Conservation (phyloP, 2,888 invertebrate species). For the Disparrhopalites patrizii region DNA sequence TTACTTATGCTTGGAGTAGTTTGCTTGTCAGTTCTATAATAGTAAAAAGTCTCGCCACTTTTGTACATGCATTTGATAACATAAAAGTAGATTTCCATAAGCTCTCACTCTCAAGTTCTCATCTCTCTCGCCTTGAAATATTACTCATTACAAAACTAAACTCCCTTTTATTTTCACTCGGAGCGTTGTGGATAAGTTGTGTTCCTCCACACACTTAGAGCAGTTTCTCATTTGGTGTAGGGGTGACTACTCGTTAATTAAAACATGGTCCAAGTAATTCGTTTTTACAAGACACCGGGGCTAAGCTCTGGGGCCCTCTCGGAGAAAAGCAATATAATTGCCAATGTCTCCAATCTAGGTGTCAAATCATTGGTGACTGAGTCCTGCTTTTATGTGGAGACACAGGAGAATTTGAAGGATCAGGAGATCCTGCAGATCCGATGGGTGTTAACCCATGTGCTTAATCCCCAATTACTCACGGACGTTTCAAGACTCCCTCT, state of each 20-base stretch:
- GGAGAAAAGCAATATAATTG: conserved; percentile 48
- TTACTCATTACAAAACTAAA: too few species aligned
- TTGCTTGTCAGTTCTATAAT: too few species aligned
- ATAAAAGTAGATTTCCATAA: too few species aligned
- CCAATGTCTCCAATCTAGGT: conserved; percentile 39
- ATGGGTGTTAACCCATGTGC: conserved; percentile 75
- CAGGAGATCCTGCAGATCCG: conserved; percentile 63
- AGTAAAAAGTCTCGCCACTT: too few species aligned
- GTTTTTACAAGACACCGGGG: conserved; percentile 50
- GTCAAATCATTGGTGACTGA: conserved; percentile 64
- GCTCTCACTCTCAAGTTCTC: not conserved
- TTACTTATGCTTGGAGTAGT: too few species aligned
- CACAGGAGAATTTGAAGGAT: conserved; percentile 55
- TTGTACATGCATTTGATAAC: too few species aligned
- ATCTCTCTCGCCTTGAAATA: too few species aligned
- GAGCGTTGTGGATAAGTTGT: too few species aligned
- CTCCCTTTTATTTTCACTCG: too few species aligned
- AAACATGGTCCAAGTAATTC: conserved; percentile 44
- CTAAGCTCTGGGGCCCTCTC: conserved; percentile 48
- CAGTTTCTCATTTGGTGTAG: too few species aligned
- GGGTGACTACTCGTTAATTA: not conserved
- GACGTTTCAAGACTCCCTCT: conserved; percentile 56
- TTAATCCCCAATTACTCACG: conserved; percentile 60
- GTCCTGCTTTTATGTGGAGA: conserved; percentile 75
- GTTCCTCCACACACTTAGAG: too few species aligned